Base-by-base conservation (phyloP, 2,113 vertebrate species). In the Phrynosoma blainvillii region DNA sequence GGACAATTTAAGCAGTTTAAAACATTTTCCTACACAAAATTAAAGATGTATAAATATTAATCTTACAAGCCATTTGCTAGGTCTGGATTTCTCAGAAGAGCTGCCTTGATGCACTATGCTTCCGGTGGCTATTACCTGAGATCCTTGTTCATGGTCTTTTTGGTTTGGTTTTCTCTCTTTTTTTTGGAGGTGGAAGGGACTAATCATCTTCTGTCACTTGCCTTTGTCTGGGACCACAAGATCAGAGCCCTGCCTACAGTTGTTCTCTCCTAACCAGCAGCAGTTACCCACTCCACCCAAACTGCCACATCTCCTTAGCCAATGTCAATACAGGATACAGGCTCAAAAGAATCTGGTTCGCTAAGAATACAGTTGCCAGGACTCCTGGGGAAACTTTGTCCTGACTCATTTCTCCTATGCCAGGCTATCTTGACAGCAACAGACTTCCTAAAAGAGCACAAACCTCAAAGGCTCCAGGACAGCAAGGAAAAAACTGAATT, bases 381-480 rank as follows among this genome's bases (percentile, higher is more conserved):
- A 65, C 85, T 88, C 82, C 74, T 80, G 76, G 73, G 87, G 89
- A 90, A 89, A 91, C 94, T 92, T 92, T 93, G 90, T 86, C 92
- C 93, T 93, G 85, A 95, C 90, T 95, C 94, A 91, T 86, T 62
- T 23, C 70, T 91, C 87, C 71, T 1, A 20, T 84, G 78, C 59
- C 52, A 70, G 59, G 21, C 89, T 95, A 90, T 94, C 95, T 95
- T 93, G 92, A 95, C 89, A 89, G 90, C 84, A 89, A 92, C 91
- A 95, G 93, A 91, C 88, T 91, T 97, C 94, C 93, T 92, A 94
- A 86, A 80, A 92, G 89, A 79, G 56, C 47, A 30, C 86, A 91
- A 95, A 91, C 82, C 83, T 91, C 94, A 83, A 77, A 88, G 79
- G 82, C 93, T 89, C 92, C 83, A 0, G 0, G 75, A 84, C 85